A percentile compares a stretch with the other conserved stretches of the same genome.
These are phyloP conservation scores for Suricata suricatta DNA, from an alignment of 2,113 vertebrate genomes.

Conservation along the genomic window DNA sequence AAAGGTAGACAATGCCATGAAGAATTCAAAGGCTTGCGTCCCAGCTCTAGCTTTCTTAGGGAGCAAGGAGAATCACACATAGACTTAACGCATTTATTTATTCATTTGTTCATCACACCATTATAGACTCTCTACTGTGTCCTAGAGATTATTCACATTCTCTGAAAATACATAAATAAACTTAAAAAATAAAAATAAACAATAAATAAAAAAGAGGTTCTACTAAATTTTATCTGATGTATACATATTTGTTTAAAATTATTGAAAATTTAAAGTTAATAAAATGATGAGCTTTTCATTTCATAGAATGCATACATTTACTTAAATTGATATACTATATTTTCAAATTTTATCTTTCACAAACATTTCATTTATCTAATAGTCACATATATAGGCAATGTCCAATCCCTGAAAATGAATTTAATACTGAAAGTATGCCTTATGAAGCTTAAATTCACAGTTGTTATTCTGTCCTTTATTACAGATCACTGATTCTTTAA, in stretches of 20 bases:
- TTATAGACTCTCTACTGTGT: neutral
- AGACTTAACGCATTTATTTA: neutral
- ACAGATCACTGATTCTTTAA: neutral
- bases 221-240: neutral
- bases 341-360: neutral
- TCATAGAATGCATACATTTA: neutral
- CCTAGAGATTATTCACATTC: neutral
- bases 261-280: constrained; percentile 23
- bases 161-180: too few relatives aligned
- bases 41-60: neutral
- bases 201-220: too few relatives aligned
- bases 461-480: neutral
- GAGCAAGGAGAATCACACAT: neutral
- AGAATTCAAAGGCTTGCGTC: neutral
- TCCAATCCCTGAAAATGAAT: neutral
- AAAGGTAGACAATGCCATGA: neutral
- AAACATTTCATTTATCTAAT: neutral
- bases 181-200: too few relatives aligned
- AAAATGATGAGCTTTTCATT: neutral
- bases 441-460: neutral
- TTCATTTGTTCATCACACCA: neutral
- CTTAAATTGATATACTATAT: neutral
- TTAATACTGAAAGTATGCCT: neutral
- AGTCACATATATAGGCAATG: neutral
- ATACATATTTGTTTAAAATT: constrained; percentile 26